Conservation (phyloP, 2,888 invertebrate genomes). For the Electrophaes corylata region DNA sequence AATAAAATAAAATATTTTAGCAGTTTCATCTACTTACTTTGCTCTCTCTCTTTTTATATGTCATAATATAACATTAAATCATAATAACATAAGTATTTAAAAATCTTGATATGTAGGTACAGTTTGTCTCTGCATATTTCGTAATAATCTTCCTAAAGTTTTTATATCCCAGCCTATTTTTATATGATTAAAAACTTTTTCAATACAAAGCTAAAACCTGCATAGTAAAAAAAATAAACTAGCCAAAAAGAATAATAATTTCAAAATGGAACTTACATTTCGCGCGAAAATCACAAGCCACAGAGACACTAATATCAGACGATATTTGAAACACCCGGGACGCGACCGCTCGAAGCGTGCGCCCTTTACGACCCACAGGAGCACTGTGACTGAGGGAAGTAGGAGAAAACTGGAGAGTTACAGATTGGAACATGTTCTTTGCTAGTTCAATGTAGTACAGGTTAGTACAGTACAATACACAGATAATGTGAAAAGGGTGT, state of each 20-base stretch:
- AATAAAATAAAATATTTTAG: too few species aligned
- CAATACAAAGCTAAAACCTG: background rate
- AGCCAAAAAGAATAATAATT: conserved; percentile 9
- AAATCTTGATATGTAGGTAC: too few species aligned
- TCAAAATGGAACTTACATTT: conserved; percentile 32
- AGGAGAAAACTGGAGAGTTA: conserved; percentile 3
- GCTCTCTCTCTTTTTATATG: too few species aligned
- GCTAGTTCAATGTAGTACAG: background rate
- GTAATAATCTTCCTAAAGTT: too few species aligned
- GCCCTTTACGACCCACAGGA: conserved; percentile 29
- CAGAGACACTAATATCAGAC: conserved; percentile 31
- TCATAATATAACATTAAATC: too few species aligned
- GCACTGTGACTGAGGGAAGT: conserved; percentile 19
- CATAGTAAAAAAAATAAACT: background rate
- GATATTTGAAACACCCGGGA: conserved; percentile 14
- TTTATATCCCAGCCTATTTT: too few species aligned
- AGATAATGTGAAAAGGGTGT: background rate
- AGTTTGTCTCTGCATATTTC: too few species aligned
- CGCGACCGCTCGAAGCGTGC: conserved; percentile 26
- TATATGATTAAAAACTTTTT: too few species aligned
- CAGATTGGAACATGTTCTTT: background rate
- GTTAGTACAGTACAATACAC: background rate
- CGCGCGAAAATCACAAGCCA: conserved; percentile 33
- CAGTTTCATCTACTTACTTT: too few species aligned
- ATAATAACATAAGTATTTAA: too few species aligned